Evolutionary conservation across 2,113 vertebrate species (phyloP), one percentile per base, ranked within the genome.

Genomic region (Periophthalmodon schlosseri): DNA sequence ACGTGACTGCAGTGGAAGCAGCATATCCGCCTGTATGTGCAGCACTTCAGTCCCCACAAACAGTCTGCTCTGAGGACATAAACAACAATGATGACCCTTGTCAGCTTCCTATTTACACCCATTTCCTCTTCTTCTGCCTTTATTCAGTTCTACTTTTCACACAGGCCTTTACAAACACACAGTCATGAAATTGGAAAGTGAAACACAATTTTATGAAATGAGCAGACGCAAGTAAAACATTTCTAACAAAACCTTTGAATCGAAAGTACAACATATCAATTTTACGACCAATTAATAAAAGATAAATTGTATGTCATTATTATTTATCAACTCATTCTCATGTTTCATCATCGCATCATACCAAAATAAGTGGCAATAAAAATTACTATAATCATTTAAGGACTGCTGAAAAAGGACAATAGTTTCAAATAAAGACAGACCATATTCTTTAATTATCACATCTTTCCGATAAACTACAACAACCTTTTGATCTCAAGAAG

Each of bases 1-100:
- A 91, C 83, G 82, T 90, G 91, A 86, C 78, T 69, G 47, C n/a
- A 81, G 86, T 88, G 86, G 88, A 91, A 91, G 80, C 75, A 66
- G 88, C 80, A 87, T 78, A 87, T 93, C 90, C 88, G 89, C 74
- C 75, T 83, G 87, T 83, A 85, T 84, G 76, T 72, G 80, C 67
- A 71, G 52, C 23, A 70, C 65, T 20, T 56, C 52, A 82, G 76
- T 69, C 49, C 58, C 74, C 34, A 14, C 72, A 67, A 67, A 81
- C 69, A 76, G 88, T 79, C 82, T 89, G 75, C 67, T 3, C 78
- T 78, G 57, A 58, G 70, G 75, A 71, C 78, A 80, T 70, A 85
- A 90, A 84, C 83, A 90, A 90, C 86, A 88, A 87, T 86, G 82
- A 87, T 88, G 86, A 90, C 88, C 85, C 83, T 72, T 85, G 83